phyloP scores from a whole-genome alignment of 1,140 invertebrate species.

The Lepidotrigona ventralis region DNA sequence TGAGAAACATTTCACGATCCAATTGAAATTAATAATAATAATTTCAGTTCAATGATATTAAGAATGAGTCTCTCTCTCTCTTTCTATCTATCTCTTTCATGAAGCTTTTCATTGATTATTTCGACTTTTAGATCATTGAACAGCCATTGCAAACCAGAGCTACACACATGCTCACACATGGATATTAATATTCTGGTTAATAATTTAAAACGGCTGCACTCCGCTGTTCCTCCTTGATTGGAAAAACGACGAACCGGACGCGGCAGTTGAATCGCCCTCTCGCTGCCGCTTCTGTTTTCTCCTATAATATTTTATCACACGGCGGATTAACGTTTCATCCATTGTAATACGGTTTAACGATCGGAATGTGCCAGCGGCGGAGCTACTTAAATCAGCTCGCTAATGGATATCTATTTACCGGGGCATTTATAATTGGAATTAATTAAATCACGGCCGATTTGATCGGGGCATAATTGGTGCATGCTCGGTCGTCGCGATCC shows the following conservation, averaged over 20 bases:
- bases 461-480: constrained; percentile 21
- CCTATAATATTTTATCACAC: background rate
- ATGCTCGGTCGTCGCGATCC: background rate
- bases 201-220: background rate
- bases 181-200: background rate
- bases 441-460: constrained; percentile 31
- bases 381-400: background rate
- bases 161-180: background rate
- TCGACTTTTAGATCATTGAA: background rate
- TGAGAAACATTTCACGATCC: background rate
- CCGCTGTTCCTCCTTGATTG: background rate
- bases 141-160: background rate
- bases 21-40: background rate
- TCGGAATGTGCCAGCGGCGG: background rate
- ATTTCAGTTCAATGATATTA: background rate
- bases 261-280: background rate
- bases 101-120: too few species aligned
- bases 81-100: too few species aligned
- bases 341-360: constrained; percentile 5
- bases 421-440: constrained; percentile 18
- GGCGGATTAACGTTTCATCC: background rate
- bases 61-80: too few species aligned
- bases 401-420: constrained; percentile 24
- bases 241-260: background rate
- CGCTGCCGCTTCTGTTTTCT: too few species aligned